Conservation (phyloP, 2,113 vertebrate genomes). For the Pteruthius melanotis region DNA sequence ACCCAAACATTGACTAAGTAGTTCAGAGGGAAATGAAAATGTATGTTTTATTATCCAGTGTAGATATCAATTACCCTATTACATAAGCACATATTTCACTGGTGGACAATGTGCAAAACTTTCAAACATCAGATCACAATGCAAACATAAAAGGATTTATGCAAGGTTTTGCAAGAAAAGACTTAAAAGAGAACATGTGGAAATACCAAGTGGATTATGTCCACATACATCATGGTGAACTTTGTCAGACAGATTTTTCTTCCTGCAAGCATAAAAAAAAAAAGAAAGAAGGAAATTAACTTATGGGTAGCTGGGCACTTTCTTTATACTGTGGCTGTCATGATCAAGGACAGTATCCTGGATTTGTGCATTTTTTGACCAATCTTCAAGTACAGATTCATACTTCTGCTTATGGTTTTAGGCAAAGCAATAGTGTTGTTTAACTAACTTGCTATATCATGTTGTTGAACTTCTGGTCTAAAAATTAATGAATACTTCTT, state of each 20-base stretch:
- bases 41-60: not conserved
- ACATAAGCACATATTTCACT: not conserved
- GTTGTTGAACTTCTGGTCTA: not conserved
- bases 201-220: not conserved
- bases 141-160: not conserved
- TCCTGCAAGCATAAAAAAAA: not conserved
- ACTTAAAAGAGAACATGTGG: not conserved
- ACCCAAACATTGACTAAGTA: not conserved
- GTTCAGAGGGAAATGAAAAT: not conserved
- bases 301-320: not conserved
- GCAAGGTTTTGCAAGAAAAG: not conserved
- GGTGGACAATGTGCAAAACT: not conserved
- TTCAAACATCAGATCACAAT: not conserved
- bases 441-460: not conserved
- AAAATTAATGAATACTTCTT: slow-evolving; percentile 17
- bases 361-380: not conserved
- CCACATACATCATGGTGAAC: not conserved
- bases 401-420: not conserved
- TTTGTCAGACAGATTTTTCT: not conserved
- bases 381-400: not conserved
- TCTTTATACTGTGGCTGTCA: not conserved
- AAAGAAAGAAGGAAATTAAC: not conserved
- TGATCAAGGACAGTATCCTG: not conserved
- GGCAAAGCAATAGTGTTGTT: not conserved
- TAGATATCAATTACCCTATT: not conserved